Conservation (phyloP, 2,888 invertebrate genomes). For the Lasioglossum oenotherae region DNA sequence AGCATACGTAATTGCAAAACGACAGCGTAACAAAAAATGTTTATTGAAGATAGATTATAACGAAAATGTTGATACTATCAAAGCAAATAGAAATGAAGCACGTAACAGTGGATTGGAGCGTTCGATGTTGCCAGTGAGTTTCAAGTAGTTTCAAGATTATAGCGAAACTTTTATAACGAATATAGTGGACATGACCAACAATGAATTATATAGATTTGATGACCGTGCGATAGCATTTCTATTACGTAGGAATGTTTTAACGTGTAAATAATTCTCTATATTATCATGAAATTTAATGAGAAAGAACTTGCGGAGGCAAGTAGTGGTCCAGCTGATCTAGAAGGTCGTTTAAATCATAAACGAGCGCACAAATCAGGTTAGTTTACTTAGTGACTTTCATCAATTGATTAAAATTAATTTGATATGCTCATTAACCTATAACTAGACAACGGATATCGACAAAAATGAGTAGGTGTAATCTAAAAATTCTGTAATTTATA, state of each 20-base stretch:
- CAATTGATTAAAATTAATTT: constrained; percentile 7
- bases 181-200: constrained; percentile 11
- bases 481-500: no score
- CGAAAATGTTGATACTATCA: not conserved
- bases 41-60: not conserved
- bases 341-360: constrained; percentile 91
- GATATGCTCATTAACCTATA: constrained; percentile 1
- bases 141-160: constrained; percentile 1
- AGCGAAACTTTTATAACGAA: constrained; percentile 35
- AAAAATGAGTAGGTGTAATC: no score
- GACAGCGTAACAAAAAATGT: not conserved
- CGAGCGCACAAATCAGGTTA: constrained; percentile 82
- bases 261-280: constrained; percentile 11
- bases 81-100: not conserved
- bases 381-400: constrained; percentile 37
- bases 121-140: constrained; percentile 28
- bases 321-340: constrained; percentile 87
- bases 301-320: constrained; percentile 88
- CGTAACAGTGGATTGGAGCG: not conserved
- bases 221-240: constrained; percentile 35
- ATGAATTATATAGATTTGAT: constrained; percentile 37
- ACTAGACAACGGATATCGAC: no score
- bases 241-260: constrained; percentile 8
- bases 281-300: constrained; percentile 89
- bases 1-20: not conserved